A percentile compares a stretch with the other conserved stretches of the same genome.
Conservation (phyloP, 2,113 vertebrate genomes). For the Lagopus leucura region DNA sequence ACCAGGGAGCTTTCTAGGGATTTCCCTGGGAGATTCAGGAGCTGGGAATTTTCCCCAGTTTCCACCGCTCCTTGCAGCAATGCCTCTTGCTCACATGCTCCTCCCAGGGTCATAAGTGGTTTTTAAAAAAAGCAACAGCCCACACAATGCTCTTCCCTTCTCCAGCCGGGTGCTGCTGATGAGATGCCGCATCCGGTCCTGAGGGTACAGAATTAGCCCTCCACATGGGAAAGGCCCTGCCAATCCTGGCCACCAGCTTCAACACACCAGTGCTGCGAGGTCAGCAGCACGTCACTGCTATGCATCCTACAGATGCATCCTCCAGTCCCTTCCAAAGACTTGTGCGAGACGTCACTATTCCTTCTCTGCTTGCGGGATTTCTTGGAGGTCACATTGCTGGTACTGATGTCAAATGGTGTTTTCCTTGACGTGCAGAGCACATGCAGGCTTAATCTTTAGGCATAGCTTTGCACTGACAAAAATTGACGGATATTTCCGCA, state of each 20-base stretch:
- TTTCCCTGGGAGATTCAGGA: constrained; percentile 4
- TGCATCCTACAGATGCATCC: neutral
- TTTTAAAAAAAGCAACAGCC: constrained; percentile 36
- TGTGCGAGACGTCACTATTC: accelerated
- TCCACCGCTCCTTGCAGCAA: neutral
- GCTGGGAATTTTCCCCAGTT: neutral
- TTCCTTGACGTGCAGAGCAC: neutral
- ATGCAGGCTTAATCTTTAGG: accelerated
- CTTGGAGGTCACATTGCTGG: accelerated
- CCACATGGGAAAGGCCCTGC: constrained; percentile 34
- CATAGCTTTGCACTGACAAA: neutral
- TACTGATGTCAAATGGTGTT: neutral
- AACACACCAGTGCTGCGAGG: accelerated
- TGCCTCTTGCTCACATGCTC: neutral
- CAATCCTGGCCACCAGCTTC: neutral
- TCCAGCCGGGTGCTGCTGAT: neutral
- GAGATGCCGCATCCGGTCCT: neutral
- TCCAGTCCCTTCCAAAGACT: accelerated
- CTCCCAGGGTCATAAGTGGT: neutral
- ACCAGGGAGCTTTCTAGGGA: neutral
- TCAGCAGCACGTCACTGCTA: neutral
- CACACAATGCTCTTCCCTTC: constrained; percentile 49
- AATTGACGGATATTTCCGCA: accelerated
- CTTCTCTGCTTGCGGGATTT: accelerated
- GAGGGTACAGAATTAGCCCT: neutral